phyloP scores from a whole-genome alignment of 2,888 invertebrate species.

The Fabriciana adippe region DNA sequence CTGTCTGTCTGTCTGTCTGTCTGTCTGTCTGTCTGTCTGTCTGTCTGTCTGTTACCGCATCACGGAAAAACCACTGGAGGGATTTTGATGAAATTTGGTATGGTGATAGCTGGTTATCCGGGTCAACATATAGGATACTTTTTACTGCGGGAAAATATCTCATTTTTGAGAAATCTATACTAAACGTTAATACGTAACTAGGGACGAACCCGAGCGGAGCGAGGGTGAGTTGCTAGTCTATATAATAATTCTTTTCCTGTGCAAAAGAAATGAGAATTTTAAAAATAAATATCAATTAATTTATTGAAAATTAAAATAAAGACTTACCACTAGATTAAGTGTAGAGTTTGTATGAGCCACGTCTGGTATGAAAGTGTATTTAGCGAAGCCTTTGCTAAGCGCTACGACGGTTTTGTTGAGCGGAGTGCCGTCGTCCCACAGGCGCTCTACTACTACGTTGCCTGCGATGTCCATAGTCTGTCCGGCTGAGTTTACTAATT shows the following conservation, averaged over 20 bases:
- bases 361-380: conserved; percentile 65
- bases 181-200: no score
- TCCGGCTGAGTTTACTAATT: conserved; percentile 67
- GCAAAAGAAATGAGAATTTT: neutral
- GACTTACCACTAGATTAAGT: conserved; percentile 86
- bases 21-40: no score
- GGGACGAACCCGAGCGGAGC: no score
- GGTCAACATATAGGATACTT: no score
- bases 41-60: no score
- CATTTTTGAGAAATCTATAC: no score
- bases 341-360: conserved; percentile 82
- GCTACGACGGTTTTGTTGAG: conserved; percentile 61
- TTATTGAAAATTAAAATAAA: neutral
- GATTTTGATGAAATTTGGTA: no score
- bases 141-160: no score
- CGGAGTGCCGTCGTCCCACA: conserved; percentile 75
- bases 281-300: neutral
- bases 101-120: no score
- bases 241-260: neutral
- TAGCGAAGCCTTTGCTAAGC: conserved; percentile 60
- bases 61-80: no score
- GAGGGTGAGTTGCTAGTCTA: no score
- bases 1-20: no score
- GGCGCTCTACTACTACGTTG: conserved; percentile 64
- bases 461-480: conserved; percentile 57